Conservation (phyloP, 2,888 invertebrate genomes). For the Cheilosia soror region DNA sequence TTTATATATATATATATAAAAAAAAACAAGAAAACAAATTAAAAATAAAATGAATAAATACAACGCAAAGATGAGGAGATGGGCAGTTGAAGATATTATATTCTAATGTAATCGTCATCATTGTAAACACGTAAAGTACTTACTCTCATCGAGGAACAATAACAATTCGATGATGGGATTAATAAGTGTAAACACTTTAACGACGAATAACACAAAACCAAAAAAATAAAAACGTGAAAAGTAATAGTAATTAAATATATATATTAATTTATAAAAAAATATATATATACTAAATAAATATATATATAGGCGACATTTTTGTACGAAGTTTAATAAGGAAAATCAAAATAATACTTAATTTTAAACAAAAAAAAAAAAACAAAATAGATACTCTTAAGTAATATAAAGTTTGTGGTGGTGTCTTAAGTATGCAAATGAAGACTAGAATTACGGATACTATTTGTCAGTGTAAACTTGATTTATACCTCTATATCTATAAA, state of each 20-base stretch:
- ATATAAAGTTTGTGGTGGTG: conserved; percentile 68
- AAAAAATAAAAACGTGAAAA: conserved; percentile 15
- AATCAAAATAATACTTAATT: conserved; percentile 70
- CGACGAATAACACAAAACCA: conserved; percentile 36
- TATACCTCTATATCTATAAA: conserved; percentile 59
- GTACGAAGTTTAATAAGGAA: conserved; percentile 74
- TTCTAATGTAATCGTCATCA: conserved; percentile 49
- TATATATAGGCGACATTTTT: conserved; percentile 75
- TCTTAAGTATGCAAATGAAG: conserved; percentile 62
- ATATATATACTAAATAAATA: conserved; percentile 71
- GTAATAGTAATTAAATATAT: conserved; percentile 64
- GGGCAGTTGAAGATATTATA: conserved; percentile 50
- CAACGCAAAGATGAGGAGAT: conserved; percentile 42
- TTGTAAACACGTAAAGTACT: conserved; percentile 24
- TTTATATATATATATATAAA: conserved; percentile 65
- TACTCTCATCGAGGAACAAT: conserved; percentile 36
- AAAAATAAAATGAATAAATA: conserved; percentile 50
- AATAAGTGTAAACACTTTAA: conserved; percentile 12
- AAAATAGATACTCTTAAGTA: conserved; percentile 53
- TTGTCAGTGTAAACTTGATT: conserved; percentile 56
- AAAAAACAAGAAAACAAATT: conserved; percentile 14
- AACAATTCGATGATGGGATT: conserved; percentile 30
- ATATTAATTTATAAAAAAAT: conserved; percentile 54
- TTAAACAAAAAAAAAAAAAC: conserved; percentile 35
- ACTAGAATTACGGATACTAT: conserved; percentile 58